Evolutionary conservation across 2,113 vertebrate genomes (phyloP).

Genomic region (Chaetura pelagica): DNA sequence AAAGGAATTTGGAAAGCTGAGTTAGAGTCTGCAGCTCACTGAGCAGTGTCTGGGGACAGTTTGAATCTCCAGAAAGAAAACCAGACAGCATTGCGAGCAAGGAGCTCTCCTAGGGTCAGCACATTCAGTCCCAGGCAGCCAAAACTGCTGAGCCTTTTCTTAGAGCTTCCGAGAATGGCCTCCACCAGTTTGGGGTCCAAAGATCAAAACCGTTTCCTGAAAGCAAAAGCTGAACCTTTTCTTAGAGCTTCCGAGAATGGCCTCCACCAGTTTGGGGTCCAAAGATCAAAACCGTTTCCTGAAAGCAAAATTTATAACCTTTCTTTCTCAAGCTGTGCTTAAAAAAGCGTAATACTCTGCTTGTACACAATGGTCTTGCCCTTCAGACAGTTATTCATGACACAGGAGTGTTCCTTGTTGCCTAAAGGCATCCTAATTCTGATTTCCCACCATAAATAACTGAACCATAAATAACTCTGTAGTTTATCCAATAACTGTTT

Average conservation of each 20-base stretch:
- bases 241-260: background rate
- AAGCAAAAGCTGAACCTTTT: background rate
- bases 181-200: background rate
- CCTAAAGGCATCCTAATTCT: background rate
- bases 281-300: background rate
- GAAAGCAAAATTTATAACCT: background rate
- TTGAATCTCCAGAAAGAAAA: background rate
- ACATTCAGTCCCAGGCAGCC: background rate
- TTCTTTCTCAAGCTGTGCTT: background rate
- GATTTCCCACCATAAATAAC: background rate
- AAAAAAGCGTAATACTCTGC: background rate
- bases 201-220: background rate
- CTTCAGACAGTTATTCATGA: background rate
- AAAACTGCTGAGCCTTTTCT: background rate
- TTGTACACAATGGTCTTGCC: rapidly evolving
- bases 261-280: background rate
- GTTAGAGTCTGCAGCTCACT: background rate
- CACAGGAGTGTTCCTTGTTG: background rate
- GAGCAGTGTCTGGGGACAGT: background rate
- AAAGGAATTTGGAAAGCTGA: background rate
- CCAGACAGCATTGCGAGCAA: background rate
- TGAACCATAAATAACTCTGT: background rate
- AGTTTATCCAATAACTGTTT: rapidly evolving
- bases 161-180: background rate
- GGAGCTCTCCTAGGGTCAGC: background rate